These are phyloP conservation scores for Onthophagus sagittarius DNA, from an alignment of 2,888 invertebrate genomes.

Conservation along the genomic window DNA sequence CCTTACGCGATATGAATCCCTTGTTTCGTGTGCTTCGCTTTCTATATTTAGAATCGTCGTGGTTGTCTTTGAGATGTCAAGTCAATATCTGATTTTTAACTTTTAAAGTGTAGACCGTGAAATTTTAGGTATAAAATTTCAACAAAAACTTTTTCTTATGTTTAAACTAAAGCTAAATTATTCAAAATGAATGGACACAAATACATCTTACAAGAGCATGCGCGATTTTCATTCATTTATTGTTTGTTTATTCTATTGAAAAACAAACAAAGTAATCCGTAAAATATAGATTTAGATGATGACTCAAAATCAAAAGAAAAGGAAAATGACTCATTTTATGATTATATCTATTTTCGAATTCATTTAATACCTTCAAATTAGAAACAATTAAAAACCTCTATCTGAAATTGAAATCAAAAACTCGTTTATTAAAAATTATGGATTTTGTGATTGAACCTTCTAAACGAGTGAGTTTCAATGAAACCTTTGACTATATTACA, in stretches of 20 bases:
- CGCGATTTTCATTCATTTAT: background rate
- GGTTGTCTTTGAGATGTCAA: background rate
- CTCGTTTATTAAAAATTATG: no score
- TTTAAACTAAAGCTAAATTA: background rate
- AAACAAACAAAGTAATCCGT: background rate
- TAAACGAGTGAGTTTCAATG: no score
- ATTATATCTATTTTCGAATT: no score
- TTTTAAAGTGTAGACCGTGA: background rate
- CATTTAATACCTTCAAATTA: no score
- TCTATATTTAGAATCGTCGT: background rate
- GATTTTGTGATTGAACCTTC: no score
- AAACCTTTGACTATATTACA: no score
- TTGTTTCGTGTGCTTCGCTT: background rate
- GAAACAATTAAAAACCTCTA: no score
- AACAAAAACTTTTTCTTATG: no score
- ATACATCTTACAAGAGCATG: background rate
- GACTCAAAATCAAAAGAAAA: no score
- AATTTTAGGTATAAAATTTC: background rate
- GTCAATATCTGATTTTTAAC: background rate
- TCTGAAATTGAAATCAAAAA: no score
- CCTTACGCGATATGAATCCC: background rate
- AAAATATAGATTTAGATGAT: no score
- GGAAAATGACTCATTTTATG: no score
- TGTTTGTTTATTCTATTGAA: background rate
- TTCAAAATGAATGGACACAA: background rate